phyloP scores from a whole-genome alignment of 2,113 vertebrate genomes.

The Corvus cornix region DNA sequence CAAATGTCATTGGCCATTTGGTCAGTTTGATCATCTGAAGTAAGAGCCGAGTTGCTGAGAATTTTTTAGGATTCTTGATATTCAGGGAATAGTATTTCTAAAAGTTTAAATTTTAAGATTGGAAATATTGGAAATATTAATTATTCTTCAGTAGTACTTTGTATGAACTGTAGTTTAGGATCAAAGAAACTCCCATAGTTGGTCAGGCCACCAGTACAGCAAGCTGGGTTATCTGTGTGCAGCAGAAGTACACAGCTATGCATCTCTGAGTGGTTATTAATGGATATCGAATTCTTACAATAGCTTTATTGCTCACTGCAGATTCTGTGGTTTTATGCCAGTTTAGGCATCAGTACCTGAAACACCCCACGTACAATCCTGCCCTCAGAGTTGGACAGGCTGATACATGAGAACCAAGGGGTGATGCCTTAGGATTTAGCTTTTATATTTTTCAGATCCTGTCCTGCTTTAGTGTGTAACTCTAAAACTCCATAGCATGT shows the following conservation, averaged over 20 bases:
- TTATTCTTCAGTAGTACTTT: background rate
- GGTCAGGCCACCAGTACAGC: background rate
- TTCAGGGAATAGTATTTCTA: background rate
- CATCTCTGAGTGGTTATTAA: background rate
- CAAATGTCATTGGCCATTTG: background rate
- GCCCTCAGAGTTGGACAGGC: background rate
- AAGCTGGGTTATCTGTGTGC: background rate
- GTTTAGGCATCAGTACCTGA: background rate
- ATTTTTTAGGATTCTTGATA: background rate
- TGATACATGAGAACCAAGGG: background rate
- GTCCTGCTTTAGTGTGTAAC: background rate
- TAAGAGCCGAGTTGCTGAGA: background rate
- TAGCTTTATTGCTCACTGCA: background rate
- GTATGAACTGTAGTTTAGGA: background rate
- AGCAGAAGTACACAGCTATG: fast-evolving
- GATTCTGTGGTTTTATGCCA: background rate
- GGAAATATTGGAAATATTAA: background rate
- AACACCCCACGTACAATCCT: background rate
- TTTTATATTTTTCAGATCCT: background rate
- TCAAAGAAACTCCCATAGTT: background rate
- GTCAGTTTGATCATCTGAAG: background rate
- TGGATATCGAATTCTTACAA: background rate
- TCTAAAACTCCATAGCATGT: background rate
- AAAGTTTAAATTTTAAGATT: background rate
- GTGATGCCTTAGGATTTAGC: background rate